Evolutionary conservation across 2,113 vertebrate species (phyloP).

Genomic region (Uria lomvia): DNA sequence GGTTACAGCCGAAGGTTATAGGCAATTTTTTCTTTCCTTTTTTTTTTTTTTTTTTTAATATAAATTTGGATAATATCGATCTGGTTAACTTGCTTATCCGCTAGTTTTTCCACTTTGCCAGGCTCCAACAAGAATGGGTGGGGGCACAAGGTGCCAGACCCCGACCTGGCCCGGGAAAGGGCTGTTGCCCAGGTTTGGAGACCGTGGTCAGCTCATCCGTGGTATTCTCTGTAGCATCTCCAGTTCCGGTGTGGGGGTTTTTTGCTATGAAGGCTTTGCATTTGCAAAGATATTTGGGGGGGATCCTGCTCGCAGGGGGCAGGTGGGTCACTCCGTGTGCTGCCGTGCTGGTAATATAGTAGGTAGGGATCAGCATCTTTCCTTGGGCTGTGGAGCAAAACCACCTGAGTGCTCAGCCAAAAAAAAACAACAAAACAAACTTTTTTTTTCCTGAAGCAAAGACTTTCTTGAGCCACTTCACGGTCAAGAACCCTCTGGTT

Average conservation of each 20-base stretch:
- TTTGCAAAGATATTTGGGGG: background rate
- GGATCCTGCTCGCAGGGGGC: background rate
- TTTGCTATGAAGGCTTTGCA: background rate
- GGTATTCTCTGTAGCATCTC: background rate
- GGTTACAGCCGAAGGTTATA: background rate
- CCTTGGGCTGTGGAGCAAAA: background rate
- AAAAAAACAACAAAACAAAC: background rate
- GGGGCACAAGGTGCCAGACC: background rate
- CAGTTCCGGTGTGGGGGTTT: background rate
- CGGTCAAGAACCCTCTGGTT: background rate
- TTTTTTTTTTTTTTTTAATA: background rate
- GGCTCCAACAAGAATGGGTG: too few species aligned
- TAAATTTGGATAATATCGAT: background rate
- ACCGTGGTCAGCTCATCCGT: accelerated
- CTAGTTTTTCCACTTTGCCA: background rate
- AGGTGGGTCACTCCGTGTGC: background rate
- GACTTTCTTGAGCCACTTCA: background rate
- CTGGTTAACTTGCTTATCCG: background rate
- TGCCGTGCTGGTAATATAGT: accelerated
- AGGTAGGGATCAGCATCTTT: background rate
- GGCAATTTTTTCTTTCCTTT: background rate
- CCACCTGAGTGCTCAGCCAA: background rate
- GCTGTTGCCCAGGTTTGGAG: background rate
- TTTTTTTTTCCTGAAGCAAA: background rate
- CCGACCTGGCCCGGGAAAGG: accelerated